phyloP scores from a whole-genome alignment of 2,888 invertebrate species.

The Caradrina clavipalpis region DNA sequence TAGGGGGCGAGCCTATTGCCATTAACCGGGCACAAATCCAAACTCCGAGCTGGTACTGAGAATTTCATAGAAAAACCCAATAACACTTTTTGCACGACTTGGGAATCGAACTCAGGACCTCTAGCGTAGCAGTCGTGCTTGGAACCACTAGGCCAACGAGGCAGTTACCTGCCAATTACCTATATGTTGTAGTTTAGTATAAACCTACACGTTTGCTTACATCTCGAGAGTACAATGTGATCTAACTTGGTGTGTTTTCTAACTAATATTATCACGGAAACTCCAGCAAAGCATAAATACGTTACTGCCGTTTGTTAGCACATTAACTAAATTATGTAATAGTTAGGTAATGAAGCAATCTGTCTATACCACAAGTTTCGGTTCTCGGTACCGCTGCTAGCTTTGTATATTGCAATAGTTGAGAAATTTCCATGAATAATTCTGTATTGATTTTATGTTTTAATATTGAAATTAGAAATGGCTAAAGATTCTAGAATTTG shows the following conservation, averaged over 20 bases:
- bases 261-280: constrained; percentile 22
- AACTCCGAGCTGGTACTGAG: too few relatives aligned
- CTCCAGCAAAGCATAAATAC: constrained; percentile 26
- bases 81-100: too few relatives aligned
- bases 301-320: constrained; percentile 36
- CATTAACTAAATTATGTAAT: constrained; percentile 39
- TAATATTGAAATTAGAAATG: too few relatives aligned
- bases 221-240: constrained; percentile 3
- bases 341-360: constrained; percentile 39
- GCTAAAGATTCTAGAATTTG: too few relatives aligned
- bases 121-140: too few relatives aligned
- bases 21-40: too few relatives aligned
- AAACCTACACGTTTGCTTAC: neutral
- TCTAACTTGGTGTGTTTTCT: constrained; percentile 7
- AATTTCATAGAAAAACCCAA: too few relatives aligned
- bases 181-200: too few relatives aligned
- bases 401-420: constrained; percentile 8
- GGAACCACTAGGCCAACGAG: too few relatives aligned
- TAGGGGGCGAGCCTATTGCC: too few relatives aligned
- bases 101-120: too few relatives aligned
- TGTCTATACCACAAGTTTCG: constrained; percentile 26
- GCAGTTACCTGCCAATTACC: too few relatives aligned
- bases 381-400: constrained; percentile 1
- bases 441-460: neutral
- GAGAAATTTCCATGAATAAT: constrained; percentile 10